phyloP scores from a whole-genome alignment of 2,797 vertebrate genomes.

The Petrocephalus schoutedeni region DNA sequence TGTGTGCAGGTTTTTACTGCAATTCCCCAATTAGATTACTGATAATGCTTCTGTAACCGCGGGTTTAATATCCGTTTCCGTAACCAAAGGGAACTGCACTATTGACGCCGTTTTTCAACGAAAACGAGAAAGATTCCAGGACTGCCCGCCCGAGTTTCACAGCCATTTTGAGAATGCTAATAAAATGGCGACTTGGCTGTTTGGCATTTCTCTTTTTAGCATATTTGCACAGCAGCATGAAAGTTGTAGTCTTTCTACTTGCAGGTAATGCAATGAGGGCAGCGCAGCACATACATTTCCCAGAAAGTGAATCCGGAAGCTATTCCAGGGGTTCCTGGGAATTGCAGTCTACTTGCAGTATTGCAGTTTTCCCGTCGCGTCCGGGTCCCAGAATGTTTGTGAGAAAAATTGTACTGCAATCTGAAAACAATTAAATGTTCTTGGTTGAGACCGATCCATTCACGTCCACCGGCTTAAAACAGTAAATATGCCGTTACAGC shows the following conservation, averaged over 20 bases:
- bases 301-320: not conserved
- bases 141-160: slow-evolving; percentile 50
- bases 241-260: not conserved
- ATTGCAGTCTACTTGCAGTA: not conserved
- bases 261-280: not conserved
- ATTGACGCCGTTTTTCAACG: slow-evolving; percentile 45
- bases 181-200: slow-evolving; percentile 77
- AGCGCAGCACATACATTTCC: not conserved
- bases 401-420: not conserved
- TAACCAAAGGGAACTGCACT: slow-evolving; percentile 42
- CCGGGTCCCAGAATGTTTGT: not conserved
- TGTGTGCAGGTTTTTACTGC: no score
- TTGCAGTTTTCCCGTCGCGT: not conserved
- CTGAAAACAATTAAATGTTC: not conserved
- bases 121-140: slow-evolving; percentile 30
- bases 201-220: slow-evolving; percentile 63
- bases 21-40: no score
- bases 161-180: slow-evolving; percentile 80
- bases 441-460: not conserved
- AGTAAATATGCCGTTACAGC: not conserved
- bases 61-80: slow-evolving; percentile 81
- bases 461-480: not conserved
- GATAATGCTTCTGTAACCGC: slow-evolving; percentile 65
- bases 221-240: slow-evolving; percentile 36
- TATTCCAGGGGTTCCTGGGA: not conserved